Evolutionary conservation across 2,888 invertebrate species (phyloP).

Genomic region (Amphipyra tragopoginis): DNA sequence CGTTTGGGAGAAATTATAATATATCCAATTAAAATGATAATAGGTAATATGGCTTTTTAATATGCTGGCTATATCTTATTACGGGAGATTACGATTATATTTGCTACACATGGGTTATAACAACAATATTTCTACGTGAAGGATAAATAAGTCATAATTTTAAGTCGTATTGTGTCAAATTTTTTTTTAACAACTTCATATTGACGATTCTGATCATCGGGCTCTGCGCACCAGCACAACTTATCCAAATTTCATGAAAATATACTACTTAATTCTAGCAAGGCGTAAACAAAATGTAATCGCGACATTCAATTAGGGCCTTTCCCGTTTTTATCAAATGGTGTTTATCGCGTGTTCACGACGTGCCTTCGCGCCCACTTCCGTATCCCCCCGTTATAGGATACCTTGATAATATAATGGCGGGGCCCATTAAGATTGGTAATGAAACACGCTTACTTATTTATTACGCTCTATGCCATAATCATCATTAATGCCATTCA

Average conservation of each 20-base stretch:
- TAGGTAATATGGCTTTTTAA: neutral
- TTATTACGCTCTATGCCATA: neutral
- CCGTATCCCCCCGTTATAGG: conserved; percentile 16
- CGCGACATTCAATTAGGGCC: conserved; percentile 11
- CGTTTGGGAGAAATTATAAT: conserved; percentile 3
- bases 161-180: no score
- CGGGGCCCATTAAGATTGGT: conserved; percentile 23
- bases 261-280: no score
- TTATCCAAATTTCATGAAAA: no score
- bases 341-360: conserved; percentile 36
- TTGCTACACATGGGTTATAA: no score
- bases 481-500: conserved; percentile 1
- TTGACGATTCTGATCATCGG: no score
- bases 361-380: conserved; percentile 9
- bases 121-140: no score
- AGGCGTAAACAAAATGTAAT: conserved; percentile 16
- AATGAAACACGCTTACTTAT: conserved; percentile 3
- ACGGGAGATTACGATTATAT: no score
- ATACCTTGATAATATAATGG: conserved; percentile 25
- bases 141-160: no score
- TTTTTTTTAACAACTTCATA: no score
- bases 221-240: no score
- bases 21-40: conserved; percentile 5
- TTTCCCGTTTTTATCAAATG: conserved; percentile 27
- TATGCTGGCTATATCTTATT: no score